Conservation (phyloP, 2,797 vertebrate genomes). For the Natrix natrix region DNA sequence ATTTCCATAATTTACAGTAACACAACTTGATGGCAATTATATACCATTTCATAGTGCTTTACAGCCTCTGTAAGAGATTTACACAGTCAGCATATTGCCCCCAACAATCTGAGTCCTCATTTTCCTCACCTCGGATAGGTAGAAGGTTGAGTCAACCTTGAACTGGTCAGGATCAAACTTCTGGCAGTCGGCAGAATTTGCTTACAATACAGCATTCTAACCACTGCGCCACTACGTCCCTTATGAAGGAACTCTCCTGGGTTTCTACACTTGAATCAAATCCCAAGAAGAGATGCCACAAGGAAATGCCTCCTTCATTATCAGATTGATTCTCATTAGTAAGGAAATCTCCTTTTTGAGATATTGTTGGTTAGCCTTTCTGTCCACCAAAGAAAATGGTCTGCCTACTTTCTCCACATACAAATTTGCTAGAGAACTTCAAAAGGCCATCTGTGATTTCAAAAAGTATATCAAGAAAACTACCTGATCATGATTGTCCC, state of each 20-base stretch:
- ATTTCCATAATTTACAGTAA: too few relatives aligned
- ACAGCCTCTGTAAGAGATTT: background rate
- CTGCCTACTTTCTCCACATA: background rate
- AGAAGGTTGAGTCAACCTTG: background rate
- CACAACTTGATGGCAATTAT: too few relatives aligned
- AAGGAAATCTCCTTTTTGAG: background rate
- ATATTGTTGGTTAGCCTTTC: background rate
- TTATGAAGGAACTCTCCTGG: background rate
- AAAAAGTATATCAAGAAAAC: background rate
- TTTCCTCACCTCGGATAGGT: background rate
- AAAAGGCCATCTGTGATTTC: background rate
- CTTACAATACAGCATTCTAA: background rate
- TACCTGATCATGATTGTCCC: background rate
- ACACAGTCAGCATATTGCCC: background rate
- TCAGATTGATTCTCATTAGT: background rate
- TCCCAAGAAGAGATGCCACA: background rate
- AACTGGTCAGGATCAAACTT: background rate
- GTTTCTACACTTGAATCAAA: background rate
- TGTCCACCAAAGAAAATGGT: background rate
- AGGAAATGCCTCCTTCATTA: background rate
- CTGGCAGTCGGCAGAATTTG: background rate
- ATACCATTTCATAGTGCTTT: background rate
- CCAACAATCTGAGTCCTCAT: background rate
- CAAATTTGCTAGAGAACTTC: background rate
- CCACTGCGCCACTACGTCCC: background rate